Base-by-base conservation (phyloP, 53 echinoderm and acorn worm genomes). In the Hippasteria phrygiana region DNA sequence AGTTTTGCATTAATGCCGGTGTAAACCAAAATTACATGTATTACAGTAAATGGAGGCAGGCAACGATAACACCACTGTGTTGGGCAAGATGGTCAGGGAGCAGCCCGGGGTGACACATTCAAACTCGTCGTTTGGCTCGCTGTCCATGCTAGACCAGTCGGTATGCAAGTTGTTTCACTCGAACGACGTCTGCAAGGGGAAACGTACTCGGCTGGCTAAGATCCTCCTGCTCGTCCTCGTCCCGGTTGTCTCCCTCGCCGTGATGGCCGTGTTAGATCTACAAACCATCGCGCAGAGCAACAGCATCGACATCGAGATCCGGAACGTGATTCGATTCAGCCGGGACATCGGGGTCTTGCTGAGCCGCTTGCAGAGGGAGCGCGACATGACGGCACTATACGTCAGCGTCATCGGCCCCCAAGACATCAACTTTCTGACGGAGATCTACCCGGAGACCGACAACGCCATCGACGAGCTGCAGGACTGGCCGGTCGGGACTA, bases 331-430 rank as follows among this genome's bases (percentile, higher is more conserved):
- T 79, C 89, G 93, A 11, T 95, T 95, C 67, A 95, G 95, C 80
- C 91, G 93, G 0, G 93, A 95, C 79, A 92, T 95, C 55, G 95
- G 95, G 2, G 90, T 95, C n/a, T 75, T 95, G 45, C 83, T 95
- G 11, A 95, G 95, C 24, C 93, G 93, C 17, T 73, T 95, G 36
- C 95, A 95, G 62, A 17, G 93, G 40, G 95, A 95, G 75, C 84
- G 95, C 45, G 95, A 95, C 75, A 95, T 95, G 95, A 88, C 95
- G 9, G 95, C 95, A 26, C 89, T 95, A 26, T 95, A 93, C 88
- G 90, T 95, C n/a, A 95, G 95, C 22, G 91, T 90, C 50, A 93
- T 95, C 71, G 95, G 79, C 18, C 93, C 95, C 22, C 91, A 95
- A 64, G 88, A 93, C 74, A 95, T 88, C 55, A 72, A 78, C 5